These are phyloP conservation scores for Ditylenchus weischeri DNA, from an alignment of 2,888 invertebrate genomes.

Conservation along the genomic window DNA sequence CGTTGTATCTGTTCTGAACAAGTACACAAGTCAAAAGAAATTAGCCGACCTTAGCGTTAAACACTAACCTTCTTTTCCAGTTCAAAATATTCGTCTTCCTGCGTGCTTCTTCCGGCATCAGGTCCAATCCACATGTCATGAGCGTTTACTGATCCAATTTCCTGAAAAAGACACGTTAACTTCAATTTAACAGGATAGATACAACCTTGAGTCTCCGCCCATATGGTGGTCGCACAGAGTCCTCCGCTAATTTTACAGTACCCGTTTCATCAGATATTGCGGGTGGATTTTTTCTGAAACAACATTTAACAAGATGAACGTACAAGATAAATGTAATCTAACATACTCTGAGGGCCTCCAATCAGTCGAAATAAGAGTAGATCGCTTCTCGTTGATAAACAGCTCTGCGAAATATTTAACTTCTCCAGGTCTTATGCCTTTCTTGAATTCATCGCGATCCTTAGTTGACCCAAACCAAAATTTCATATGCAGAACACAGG, in stretches of 20 bases:
- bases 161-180: conserved; percentile 11
- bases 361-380: conserved; percentile 19
- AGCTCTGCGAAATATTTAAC: conserved; percentile 44
- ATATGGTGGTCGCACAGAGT: conserved; percentile 26
- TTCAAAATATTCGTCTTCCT: conserved; percentile 35
- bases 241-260: conserved; percentile 22
- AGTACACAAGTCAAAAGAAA: not conserved
- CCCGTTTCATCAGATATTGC: conserved; percentile 33
- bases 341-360: conserved; percentile 17
- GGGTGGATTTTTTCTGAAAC: conserved; percentile 22
- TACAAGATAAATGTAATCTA: no score
- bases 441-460: conserved; percentile 26
- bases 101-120: conserved; percentile 28
- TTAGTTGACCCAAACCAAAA: conserved; percentile 45
- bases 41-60: no score
- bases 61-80: conserved; percentile 30
- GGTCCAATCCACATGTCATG: conserved; percentile 39
- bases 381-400: conserved; percentile 38
- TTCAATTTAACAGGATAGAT: no score
- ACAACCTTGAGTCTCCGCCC: conserved; percentile 29
- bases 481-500: conserved; percentile 44
- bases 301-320: not conserved
- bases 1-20: conserved; percentile 12
- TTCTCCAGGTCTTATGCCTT: conserved; percentile 41
- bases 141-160: conserved; percentile 29